Evolutionary conservation across 2,797 vertebrate species (phyloP), one percentile per base, ranked within the genome.

Genomic region (Sebastolobus alascanus): DNA sequence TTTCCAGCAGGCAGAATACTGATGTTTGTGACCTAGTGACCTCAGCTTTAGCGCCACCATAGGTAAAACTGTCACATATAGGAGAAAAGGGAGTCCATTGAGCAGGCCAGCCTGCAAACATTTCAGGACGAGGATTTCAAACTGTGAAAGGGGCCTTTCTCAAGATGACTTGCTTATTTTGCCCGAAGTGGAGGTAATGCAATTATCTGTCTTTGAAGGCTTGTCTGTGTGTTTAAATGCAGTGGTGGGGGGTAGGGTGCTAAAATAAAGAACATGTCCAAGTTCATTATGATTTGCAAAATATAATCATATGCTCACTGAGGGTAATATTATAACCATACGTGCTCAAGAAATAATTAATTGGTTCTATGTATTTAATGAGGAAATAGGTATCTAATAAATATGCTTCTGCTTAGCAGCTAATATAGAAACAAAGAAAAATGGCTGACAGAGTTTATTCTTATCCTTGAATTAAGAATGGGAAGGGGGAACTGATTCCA

Each of bases 381-480:
- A 75, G 38, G 10, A 68, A 74, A 75, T 56, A 0, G 5, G 2
- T 12, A 12, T 72, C 20, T 68, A 75, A 73, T 73, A 68, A 72
- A 82, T 31, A 52, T 52, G 54, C 46, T 68, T 65, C n/a, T 74
- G 25, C 76, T 82, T 64, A 77, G 65, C 50, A 80, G 73, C 82
- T 86, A 67, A 82, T 84, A 76, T 35, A 80, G 83, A 90, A 93
- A 94, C 90, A 93, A 93, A 93, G 89, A 84, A 87, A 93, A 90
- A 94, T 94, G 93, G 89, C 91, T 90, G 91, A 90, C 85, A 43
- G 84, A 91, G 75, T 92, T 92, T 91, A 84, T 90, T 84, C 77
- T 84, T 90, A 90, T 93, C 84, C 84, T 79, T 91, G 87, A 89
- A 92, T 93, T 91, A 90, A 87, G 80, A 89, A 87, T 77, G 83